Evolutionary conservation across 1,140 invertebrate genomes (phyloP).

Genomic region (Nasonia longicornis): DNA sequence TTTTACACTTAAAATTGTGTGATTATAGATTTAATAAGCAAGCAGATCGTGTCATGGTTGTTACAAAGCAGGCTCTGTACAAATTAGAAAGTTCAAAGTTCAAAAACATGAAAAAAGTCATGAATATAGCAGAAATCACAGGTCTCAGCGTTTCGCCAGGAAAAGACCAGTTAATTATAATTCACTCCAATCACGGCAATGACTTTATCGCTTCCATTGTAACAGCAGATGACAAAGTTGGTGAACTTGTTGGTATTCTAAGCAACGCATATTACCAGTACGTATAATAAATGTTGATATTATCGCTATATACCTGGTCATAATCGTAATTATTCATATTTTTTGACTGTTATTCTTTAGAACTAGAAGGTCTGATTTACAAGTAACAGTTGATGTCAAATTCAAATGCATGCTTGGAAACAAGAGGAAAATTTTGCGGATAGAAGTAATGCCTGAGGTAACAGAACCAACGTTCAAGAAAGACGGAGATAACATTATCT

Average conservation of each 20-base stretch:
- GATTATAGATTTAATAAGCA: slow-evolving; percentile 84
- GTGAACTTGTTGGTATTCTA: slow-evolving; percentile 90
- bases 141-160: slow-evolving; percentile 85
- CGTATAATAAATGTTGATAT: slow-evolving; percentile 62
- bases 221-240: slow-evolving; percentile 79
- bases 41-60: slow-evolving; percentile 87
- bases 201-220: slow-evolving; percentile 84
- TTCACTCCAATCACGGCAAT: slow-evolving; percentile 89
- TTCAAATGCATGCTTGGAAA: slow-evolving; percentile 82
- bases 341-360: slow-evolving; percentile 63
- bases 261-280: slow-evolving; percentile 81
- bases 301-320: neutral
- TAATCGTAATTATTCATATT: slow-evolving; percentile 32
- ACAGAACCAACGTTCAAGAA: slow-evolving; percentile 74
- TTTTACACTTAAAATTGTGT: slow-evolving; percentile 64
- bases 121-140: slow-evolving; percentile 84
- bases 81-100: slow-evolving; percentile 91
- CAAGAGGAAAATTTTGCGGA: slow-evolving; percentile 74
- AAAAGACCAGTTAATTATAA: slow-evolving; percentile 88
- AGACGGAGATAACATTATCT: slow-evolving; percentile 71
- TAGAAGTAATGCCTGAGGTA: slow-evolving; percentile 74
- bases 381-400: slow-evolving; percentile 74
- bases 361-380: slow-evolving; percentile 72
- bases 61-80: slow-evolving; percentile 90
- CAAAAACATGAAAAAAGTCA: slow-evolving; percentile 87